phyloP scores from a whole-genome alignment of 2,797 vertebrate genomes.

The Poecilia picta region DNA sequence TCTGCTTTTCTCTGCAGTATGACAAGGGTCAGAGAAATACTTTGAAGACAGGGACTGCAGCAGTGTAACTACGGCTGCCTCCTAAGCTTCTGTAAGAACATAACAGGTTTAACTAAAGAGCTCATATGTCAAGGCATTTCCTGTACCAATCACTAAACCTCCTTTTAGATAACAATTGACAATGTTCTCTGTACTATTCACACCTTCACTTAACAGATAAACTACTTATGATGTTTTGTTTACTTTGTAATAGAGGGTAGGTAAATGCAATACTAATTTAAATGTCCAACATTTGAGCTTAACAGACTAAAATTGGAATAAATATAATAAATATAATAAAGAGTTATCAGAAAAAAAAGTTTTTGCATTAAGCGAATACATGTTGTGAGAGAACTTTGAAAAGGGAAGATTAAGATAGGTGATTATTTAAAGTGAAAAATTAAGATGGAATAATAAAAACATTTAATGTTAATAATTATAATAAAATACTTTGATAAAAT shows the following conservation, averaged over 20 bases:
- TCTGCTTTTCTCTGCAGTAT: slow-evolving; percentile 12
- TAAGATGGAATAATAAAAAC: neutral
- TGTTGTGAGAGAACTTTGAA: neutral
- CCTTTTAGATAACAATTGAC: slow-evolving; percentile 34
- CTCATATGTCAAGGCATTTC: slow-evolving; percentile 73
- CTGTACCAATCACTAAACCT: slow-evolving; percentile 45
- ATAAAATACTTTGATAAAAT: neutral
- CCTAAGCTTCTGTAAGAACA: slow-evolving; percentile 79
- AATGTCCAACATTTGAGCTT: neutral
- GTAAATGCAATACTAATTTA: neutral
- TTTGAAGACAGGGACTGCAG: slow-evolving; percentile 50
- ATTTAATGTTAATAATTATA: neutral
- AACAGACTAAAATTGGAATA: neutral
- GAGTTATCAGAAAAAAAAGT: neutral
- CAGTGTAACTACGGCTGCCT: slow-evolving; percentile 30
- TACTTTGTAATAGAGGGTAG: neutral
- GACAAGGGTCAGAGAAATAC: slow-evolving; percentile 45
- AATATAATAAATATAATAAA: neutral
- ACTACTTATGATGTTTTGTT: neutral
- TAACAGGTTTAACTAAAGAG: slow-evolving; percentile 82
- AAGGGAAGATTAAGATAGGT: neutral
- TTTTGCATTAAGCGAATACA: neutral
- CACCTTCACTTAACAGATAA: neutral
- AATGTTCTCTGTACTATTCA: slow-evolving; percentile 2
- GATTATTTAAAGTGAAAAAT: neutral